Evolutionary conservation across 23 tunicate species (phyloP), one percentile per base, ranked within the genome.

Genomic region (Trididemnum clinides): DNA sequence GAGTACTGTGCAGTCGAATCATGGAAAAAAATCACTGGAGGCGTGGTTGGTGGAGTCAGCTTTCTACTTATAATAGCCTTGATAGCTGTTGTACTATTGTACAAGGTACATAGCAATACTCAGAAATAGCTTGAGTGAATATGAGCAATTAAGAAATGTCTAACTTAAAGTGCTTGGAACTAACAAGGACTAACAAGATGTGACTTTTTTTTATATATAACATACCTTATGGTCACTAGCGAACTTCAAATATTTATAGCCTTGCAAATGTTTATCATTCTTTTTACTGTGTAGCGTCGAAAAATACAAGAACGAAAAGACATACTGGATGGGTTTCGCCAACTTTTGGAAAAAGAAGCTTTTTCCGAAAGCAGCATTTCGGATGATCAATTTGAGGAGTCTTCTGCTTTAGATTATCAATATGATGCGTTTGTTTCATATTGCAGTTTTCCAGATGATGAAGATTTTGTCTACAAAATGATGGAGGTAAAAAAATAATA

Each of bases 361-460:
- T 78, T 74, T 28, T 38, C 28, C 22, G 39, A 34, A 6, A 50
- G 38, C 19, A 81, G 77, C 33, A 71, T 65, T 36, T 84, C 88
- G 32, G 97, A 83, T 21, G 49, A 84, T 44, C 6, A 71, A 33
- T 34, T 57, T 76, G 18, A 77, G 73, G 1, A 38, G 0, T n/a
- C n/a, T n/a, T n/a, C n/a, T n/a, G 87, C 64, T 4, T 19, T 26
- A 33, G 26, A 35, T 7, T 73, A 77, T 39, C 28, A 78, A 66
- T 94, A 94, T 44, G 98, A 94, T 50, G 98, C 98, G 26, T 94
- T 94, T 71, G 83, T 94, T 10, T 94, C 98, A 3, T 94, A 89
- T 50, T 64, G 80, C 64, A 28, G 77, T 32, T 39, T 66, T 31
- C 63, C 33, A 0, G 73, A 71, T 27, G 97, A 92, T 50, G 86